Evolutionary conservation across 2,888 invertebrate genomes (phyloP).

Genomic region (Chironomus tentans): DNA sequence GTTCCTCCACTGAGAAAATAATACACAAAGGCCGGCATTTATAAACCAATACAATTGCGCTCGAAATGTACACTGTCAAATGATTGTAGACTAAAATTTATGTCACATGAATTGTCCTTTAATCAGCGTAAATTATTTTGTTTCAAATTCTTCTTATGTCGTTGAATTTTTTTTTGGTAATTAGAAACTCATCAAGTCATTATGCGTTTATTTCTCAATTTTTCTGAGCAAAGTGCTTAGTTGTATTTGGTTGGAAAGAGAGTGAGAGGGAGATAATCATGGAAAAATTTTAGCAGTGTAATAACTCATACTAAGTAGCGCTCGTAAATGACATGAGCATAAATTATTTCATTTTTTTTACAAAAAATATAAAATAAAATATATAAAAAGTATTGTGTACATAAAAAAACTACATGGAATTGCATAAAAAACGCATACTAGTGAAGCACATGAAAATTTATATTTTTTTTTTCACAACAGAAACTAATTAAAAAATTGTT

Average conservation of each 20-base stretch:
- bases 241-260: too few species aligned
- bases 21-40: conserved; percentile 27
- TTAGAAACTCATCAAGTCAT: conserved; percentile 18
- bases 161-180: conserved; percentile 1
- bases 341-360: conserved; percentile 15
- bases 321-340: conserved; percentile 17
- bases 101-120: conserved; percentile 15
- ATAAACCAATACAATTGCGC: conserved; percentile 10
- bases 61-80: conserved; percentile 17
- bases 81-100: background rate
- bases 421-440: conserved; percentile 21
- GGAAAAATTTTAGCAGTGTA: conserved; percentile 9
- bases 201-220: background rate
- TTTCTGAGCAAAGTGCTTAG: background rate
- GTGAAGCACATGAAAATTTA: background rate
- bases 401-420: conserved; percentile 11
- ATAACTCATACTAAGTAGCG: background rate
- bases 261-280: too few species aligned
- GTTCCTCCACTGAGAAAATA: conserved; percentile 17
- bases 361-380: background rate
- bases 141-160: background rate
- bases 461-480: conserved; percentile 4
- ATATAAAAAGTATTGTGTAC: background rate
- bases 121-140: background rate
- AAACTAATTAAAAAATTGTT: conserved; percentile 20